Conservation (phyloP, 2,797 vertebrate species). For the Coracias cyanogaster region DNA sequence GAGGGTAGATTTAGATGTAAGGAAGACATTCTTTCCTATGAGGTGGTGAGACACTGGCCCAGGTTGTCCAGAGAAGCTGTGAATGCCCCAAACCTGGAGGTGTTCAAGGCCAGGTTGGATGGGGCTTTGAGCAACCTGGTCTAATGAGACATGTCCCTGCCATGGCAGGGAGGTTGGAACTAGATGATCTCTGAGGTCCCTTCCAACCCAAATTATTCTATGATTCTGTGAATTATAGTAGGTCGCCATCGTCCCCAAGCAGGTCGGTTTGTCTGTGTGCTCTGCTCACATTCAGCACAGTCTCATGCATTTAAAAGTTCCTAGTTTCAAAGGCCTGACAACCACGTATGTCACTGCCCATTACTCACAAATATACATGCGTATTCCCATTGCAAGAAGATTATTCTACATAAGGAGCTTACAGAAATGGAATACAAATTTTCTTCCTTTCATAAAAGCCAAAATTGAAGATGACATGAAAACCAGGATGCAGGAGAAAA, state of each 20-base stretch:
- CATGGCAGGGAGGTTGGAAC: not conserved
- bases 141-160: not conserved
- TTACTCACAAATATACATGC: not conserved
- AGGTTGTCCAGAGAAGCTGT: not conserved
- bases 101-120: not conserved
- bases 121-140: not conserved
- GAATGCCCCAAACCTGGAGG: not conserved
- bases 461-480: not conserved
- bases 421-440: not conserved
- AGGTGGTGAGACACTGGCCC: not conserved
- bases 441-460: not conserved
- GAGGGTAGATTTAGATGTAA: not conserved
- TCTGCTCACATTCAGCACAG: not conserved
- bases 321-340: not conserved
- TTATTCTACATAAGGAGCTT: not conserved
- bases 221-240: not conserved
- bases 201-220: not conserved
- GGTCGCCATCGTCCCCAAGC: rapidly evolving
- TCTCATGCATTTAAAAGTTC: not conserved
- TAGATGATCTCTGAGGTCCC: not conserved
- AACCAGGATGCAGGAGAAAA: not conserved
- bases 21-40: not conserved
- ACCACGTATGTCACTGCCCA: not conserved
- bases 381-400: not conserved
- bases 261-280: not conserved